phyloP scores from a whole-genome alignment of 2,888 invertebrate genomes.

The Mythimna ferrago region DNA sequence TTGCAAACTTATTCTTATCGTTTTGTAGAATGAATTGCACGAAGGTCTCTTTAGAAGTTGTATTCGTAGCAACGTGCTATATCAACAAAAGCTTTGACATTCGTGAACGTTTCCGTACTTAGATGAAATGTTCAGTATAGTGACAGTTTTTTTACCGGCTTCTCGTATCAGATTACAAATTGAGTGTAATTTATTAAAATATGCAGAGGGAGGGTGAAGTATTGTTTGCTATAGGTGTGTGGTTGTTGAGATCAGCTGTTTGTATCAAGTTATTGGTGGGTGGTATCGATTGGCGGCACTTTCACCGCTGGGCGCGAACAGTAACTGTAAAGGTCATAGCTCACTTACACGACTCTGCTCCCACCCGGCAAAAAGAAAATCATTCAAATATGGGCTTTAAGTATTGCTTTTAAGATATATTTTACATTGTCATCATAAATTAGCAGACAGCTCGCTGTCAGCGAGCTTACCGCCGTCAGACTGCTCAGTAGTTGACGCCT shows the following conservation, averaged over 20 bases:
- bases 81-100: conserved; percentile 49
- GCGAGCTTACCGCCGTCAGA: too few relatives aligned
- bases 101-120: conserved; percentile 10
- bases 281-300: conserved; percentile 83
- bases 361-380: too few relatives aligned
- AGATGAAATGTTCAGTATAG: conserved; percentile 26
- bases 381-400: too few relatives aligned
- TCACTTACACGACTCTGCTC: too few relatives aligned
- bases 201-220: conserved; percentile 24
- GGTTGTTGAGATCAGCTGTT: conserved; percentile 79
- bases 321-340: too few relatives aligned
- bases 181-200: conserved; percentile 13
- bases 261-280: conserved; percentile 72
- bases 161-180: neutral
- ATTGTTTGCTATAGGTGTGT: conserved; percentile 40
- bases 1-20: conserved; percentile 8
- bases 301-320: conserved; percentile 77
- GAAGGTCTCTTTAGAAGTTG: neutral
- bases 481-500: too few relatives aligned
- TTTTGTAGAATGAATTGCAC: conserved; percentile 24
- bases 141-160: conserved; percentile 13
- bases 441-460: too few relatives aligned
- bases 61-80: conserved; percentile 23
- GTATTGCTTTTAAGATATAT: too few relatives aligned
- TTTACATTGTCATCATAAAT: too few relatives aligned